A percentile compares a stretch with the other conserved stretches of the same genome.
phyloP scores from a whole-genome alignment of 2,797 vertebrate genomes.

The Eidolon dupreanum region DNA sequence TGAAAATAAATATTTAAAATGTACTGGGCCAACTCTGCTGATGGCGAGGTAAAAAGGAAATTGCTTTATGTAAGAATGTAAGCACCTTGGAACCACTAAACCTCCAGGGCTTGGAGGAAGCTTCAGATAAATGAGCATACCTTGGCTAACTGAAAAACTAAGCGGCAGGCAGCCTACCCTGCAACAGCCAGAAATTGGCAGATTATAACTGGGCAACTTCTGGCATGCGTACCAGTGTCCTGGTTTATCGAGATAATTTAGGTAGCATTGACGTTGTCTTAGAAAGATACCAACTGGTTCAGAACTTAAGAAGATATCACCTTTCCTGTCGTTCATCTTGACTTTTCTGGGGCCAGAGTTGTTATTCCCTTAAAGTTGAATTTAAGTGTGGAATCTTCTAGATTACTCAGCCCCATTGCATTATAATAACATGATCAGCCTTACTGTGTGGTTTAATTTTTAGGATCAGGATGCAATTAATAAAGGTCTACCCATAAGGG shows the following conservation, averaged over 20 bases:
- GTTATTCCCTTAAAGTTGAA: neutral
- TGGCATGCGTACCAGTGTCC: neutral
- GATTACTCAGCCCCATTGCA: neutral
- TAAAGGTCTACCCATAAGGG: neutral
- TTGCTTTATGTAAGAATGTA: conserved; percentile 26
- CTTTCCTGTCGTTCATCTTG: neutral
- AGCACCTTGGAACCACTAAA: neutral
- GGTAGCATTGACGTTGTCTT: neutral
- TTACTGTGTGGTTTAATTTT: neutral
- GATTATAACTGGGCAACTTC: neutral
- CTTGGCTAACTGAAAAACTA: neutral
- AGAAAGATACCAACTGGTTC: neutral
- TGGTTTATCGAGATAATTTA: neutral
- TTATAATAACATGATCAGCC: neutral
- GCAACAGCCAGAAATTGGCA: neutral
- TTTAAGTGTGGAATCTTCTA: neutral
- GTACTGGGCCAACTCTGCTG: neutral
- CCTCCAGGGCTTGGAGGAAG: neutral
- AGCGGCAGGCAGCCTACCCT: neutral
- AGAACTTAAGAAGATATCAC: neutral
- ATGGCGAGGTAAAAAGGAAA: neutral
- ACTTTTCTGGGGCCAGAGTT: neutral
- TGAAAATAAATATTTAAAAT: conserved; percentile 68
- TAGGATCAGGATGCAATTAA: neutral
- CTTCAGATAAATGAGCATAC: neutral